Base-by-base conservation (phyloP, 2,797 vertebrate genomes). In the Apodemus agrarius region DNA sequence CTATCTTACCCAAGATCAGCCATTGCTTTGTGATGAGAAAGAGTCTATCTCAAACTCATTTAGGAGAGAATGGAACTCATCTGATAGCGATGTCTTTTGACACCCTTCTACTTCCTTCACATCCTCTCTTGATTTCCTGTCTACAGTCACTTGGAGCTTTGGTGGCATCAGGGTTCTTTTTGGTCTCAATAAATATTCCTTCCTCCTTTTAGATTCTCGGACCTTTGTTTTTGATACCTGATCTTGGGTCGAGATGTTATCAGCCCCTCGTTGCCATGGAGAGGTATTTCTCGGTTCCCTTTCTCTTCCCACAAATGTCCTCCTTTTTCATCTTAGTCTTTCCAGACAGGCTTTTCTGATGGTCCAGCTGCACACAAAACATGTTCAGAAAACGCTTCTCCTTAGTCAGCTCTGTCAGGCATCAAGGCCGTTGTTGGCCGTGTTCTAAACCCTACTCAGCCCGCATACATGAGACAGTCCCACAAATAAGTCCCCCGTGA, bases 301-400 rank as follows among this genome's bases (percentile, higher is more conserved):
- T 17, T 14, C 43, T 49, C 22, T 61, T 43, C 24, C 79, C 24
- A 88, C 3, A 31, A 1, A 75, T 19, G 34, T 57, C 37, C 46
- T 89, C 40, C 26, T 93, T 95, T 95, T 22, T n/a, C 12, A 79
- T 52, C 31, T 94, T 40, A 65, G 92, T 94, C 65, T 97, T 96
- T 65, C 12, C 49, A 87, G 76, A 78, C 24, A 89, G 6, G n/a
- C 76, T 63, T 93, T 94, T 82, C 65, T 93, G 72, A 93, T 72
- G 31, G 72, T 75, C 4, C 57, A 75, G 31, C 43, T 93, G 52
- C 75, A 89, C 40, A 34, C 6, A 22, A 89, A 97, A 59, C 34
- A 63, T 89, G 16, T 85, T 46, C 29, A n/a, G 94, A 46, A 90
- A 74, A 79, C 90, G 85, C 69, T 93, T 43, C 61, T 81, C 57